Conservation (phyloP, 2,113 vertebrate species). For the Paramormyrops kingsleyae region DNA sequence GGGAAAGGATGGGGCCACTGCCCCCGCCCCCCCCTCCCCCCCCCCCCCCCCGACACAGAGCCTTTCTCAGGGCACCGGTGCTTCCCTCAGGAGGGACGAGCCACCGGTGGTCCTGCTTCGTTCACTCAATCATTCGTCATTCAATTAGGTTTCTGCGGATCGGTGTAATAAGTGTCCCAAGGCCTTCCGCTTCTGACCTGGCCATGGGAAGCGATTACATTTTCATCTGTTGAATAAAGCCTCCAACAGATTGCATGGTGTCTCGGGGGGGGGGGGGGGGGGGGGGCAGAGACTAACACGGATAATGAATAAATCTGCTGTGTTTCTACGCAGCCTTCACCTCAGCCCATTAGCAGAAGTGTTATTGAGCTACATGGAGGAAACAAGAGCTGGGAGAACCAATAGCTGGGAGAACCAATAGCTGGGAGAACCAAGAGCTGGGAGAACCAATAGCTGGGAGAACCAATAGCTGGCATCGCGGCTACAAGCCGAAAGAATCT, state of each 20-base stretch:
- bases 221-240: constrained; percentile 1
- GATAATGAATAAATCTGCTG: background rate
- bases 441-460: background rate
- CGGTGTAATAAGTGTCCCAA: background rate
- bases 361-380: background rate
- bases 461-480: background rate
- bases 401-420: background rate
- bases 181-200: background rate
- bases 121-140: background rate
- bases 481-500: background rate
- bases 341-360: background rate
- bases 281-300: background rate
- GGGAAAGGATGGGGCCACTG: background rate
- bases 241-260: background rate
- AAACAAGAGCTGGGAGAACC: background rate
- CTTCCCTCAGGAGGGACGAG: background rate
- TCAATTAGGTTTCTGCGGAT: background rate
- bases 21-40: background rate
- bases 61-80: background rate
- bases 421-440: background rate
- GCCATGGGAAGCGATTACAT: background rate
- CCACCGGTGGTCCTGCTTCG: background rate
- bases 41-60: background rate
- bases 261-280: background rate
- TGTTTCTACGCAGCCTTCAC: background rate